phyloP scores from a whole-genome alignment of 2,888 invertebrate genomes.

The Lasioglossum figueresi region DNA sequence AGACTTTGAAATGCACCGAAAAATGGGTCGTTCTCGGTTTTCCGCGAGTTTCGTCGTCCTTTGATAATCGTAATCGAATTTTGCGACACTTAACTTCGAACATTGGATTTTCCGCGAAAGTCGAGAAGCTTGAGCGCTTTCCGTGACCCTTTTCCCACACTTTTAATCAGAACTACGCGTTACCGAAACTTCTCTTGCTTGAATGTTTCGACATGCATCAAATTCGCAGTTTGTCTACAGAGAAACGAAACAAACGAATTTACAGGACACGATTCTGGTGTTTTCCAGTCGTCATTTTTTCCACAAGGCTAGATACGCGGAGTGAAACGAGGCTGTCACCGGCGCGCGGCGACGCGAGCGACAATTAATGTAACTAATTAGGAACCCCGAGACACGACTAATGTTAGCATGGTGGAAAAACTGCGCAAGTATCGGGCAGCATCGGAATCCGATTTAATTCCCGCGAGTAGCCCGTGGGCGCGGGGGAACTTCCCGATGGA shows the following conservation, averaged over 20 bases:
- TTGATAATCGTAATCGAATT: conserved; percentile 5
- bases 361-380: not conserved
- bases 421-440: not conserved
- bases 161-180: not conserved
- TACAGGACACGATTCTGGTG: too few relatives aligned
- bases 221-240: not conserved
- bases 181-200: not conserved
- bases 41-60: not conserved
- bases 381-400: not conserved
- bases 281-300: not conserved
- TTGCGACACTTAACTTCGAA: not conserved
- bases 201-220: not conserved
- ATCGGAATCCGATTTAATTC: conserved; percentile 25
- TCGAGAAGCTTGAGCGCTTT: not conserved
- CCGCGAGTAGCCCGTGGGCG: conserved; percentile 12
- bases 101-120: not conserved
- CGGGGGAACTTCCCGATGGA: conserved; percentile 39
- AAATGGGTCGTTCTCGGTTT: not conserved
- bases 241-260: not conserved
- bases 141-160: not conserved
- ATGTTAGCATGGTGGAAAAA: not conserved
- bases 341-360: not conserved
- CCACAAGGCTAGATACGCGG: too few relatives aligned
- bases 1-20: not conserved
- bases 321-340: too few relatives aligned